Evolutionary conservation across 2,113 vertebrate species (phyloP), one percentile per base, ranked within the genome.

Genomic region (Lamprotornis superbus): DNA sequence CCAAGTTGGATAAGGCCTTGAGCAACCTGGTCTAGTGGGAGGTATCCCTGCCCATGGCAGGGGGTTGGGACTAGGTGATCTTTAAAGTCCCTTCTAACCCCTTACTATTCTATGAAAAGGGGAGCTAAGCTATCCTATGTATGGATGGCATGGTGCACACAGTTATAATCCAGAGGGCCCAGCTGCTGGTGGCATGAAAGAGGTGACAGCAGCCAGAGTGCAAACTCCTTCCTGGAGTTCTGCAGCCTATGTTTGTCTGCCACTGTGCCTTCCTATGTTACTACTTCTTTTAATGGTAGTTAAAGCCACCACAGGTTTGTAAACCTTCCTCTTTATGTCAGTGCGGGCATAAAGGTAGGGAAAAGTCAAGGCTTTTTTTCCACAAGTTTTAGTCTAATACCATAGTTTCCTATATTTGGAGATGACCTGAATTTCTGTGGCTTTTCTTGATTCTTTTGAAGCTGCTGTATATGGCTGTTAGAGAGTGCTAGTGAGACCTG

Each of bases 71-170:
- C 11, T 4, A 9, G 15, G 11, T 28, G 27, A 30, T 39, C 24
- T 76, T 47, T 35, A 27, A 35, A 9, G 24, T 47, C 20, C 24
- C 5, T 59, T 52, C 28, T 60, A 67, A 3, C 15, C 24, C 69
- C 24, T 35, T 18, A 7, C 20, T 9, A 6, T 25, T 15, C n/a
- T 8, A 1, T 47, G 30, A 1, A 37, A 17, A 56, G 12, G 17
- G 18, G 49, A 87, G 35, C 60, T 84, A 3, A 50, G 31, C 28
- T 70, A 0, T 47, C 65, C n/a, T 59, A 12, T 1, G 1, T 46
- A 1, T 30, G 63, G 46, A 25, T 74, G 50, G 31, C 3, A 1
- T 15, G 39, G 22, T 4, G 1, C 3, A 1, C 44, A 27, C 22
- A 31, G 31, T 61, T 61, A 7, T 2, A 46, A 25, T 49, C 12